These are phyloP conservation scores for Leptinotarsa rubiginosa DNA, from an alignment of 2,888 invertebrate genomes.

Conservation along the genomic window DNA sequence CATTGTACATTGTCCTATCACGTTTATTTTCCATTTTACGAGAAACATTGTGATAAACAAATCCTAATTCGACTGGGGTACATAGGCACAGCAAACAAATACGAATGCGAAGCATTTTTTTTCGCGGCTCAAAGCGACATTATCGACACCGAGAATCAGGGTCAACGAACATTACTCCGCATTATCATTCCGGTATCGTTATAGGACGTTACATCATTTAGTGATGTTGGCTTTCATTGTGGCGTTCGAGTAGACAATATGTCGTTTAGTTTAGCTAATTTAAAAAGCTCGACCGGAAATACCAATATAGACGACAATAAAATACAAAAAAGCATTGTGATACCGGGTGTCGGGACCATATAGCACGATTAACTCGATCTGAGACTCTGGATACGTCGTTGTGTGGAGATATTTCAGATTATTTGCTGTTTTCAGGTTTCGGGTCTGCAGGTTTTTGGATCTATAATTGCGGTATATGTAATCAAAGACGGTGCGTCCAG, in stretches of 20 bases:
- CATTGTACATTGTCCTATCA: too few species aligned
- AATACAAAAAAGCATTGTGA: conserved; percentile 29
- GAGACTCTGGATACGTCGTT: too few species aligned
- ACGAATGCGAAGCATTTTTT: neutral
- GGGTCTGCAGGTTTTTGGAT: too few species aligned
- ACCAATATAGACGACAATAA: conserved; percentile 35
- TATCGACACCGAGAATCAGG: conserved; percentile 22
- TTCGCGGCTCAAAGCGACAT: conserved; percentile 8
- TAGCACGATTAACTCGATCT: too few species aligned
- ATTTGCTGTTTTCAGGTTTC: too few species aligned
- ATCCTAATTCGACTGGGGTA: too few species aligned
- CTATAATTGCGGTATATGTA: too few species aligned
- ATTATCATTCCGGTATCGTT: conserved; percentile 35
- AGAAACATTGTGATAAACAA: too few species aligned
- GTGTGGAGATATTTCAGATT: too few species aligned
- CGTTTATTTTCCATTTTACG: too few species aligned
- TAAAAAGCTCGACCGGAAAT: conserved; percentile 41
- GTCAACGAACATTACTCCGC: conserved; percentile 28
- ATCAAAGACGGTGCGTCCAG: too few species aligned
- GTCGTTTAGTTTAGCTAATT: conserved; percentile 41
- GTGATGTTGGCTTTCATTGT: conserved; percentile 36
- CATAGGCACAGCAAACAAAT: neutral
- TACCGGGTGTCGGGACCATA: conserved; percentile 4
- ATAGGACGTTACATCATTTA: conserved; percentile 39
- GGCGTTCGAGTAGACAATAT: conserved; percentile 37